phyloP scores from a whole-genome alignment of 2,797 vertebrate species.

The Enteromius mattozi region DNA sequence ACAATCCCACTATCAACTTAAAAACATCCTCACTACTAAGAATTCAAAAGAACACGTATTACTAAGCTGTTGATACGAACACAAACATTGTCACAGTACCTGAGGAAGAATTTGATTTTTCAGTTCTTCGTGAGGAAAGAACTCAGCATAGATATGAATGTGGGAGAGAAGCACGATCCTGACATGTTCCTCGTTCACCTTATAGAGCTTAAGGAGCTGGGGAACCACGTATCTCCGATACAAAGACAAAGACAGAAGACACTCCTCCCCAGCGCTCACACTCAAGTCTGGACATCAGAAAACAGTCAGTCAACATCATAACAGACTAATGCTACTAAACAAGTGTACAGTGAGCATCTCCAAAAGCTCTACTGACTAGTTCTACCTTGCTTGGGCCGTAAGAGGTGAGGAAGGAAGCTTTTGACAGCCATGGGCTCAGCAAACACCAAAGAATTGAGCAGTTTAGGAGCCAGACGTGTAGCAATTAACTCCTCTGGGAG shows the following conservation, averaged over 20 bases:
- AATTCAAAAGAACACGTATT: neutral
- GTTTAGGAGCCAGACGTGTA: constrained; percentile 87
- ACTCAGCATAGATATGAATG: constrained; percentile 89
- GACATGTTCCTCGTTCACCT: constrained; percentile 93
- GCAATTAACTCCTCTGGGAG: constrained; percentile 92
- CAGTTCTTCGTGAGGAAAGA: constrained; percentile 89
- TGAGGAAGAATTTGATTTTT: constrained; percentile 93
- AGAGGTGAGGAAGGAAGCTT: constrained; percentile 96
- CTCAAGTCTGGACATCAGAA: constrained; percentile 66
- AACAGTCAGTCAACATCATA: neutral
- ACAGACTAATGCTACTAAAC: neutral
- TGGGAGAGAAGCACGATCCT: constrained; percentile 89
- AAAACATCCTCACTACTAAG: neutral
- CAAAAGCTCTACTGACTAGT: neutral
- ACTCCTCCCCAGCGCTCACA: constrained; percentile 72
- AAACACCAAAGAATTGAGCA: constrained; percentile 93
- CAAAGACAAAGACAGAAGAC: constrained; percentile 87
- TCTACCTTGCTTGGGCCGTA: constrained; percentile 91
- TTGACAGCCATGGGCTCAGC: constrained; percentile 95
- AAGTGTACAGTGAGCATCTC: neutral
- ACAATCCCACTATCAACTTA: neutral
- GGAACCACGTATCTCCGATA: constrained; percentile 90
- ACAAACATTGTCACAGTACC: constrained; percentile 71
- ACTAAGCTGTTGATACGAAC: neutral
- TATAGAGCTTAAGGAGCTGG: constrained; percentile 90